Evolutionary conservation across 2,888 invertebrate genomes (phyloP), one percentile per base, ranked within the genome.

Genomic region (Eristalis intricaria): DNA sequence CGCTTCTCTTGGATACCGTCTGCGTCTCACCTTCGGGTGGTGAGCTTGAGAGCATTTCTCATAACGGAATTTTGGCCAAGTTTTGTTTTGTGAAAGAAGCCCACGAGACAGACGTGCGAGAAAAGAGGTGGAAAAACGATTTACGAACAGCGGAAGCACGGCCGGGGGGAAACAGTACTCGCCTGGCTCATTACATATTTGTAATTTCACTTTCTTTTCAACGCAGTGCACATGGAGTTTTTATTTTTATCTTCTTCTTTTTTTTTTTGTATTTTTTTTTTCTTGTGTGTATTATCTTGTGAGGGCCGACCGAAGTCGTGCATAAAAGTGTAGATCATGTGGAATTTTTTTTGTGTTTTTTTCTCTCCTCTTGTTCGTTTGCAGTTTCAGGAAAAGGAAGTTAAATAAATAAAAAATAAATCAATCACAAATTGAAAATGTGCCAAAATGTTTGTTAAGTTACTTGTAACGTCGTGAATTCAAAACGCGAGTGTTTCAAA

Each of bases 161-260:
- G 1, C 23, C 10, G 22, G 58, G 60, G 15, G 60, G 32, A 58
- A 40, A 86, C 69, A 85, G 63, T 61, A 23, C 73, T 71, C 61
- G 19, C 19, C 50, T 50, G 50, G 50, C 50, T 66, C 71, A 86
- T 83, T 86, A 83, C 86, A 86, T 83, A 82, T 83, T 86, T 86
- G 78, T 86, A 86, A 79, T 86, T 83, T 86, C 86, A 83, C 86
- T 83, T 86, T 86, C 86, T 86, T 86, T 78, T 83, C 29, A 77
- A 50, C 61, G 60, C 15, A 26, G 74, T 78, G 71, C 82, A 71
- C 82, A 78, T 86, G 82, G 77, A 13, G 35, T 38, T 63, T n/a
- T 32, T 63, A 50, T 50, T 23, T 29, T 26, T 22, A 13, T 60
- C 60, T 13, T 26, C 60, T 22, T 23, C 23, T 19, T 26, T 26